These are phyloP conservation scores for Dolichoris vasculosae DNA, from an alignment of 1,140 invertebrate species.

Conservation along the genomic window DNA sequence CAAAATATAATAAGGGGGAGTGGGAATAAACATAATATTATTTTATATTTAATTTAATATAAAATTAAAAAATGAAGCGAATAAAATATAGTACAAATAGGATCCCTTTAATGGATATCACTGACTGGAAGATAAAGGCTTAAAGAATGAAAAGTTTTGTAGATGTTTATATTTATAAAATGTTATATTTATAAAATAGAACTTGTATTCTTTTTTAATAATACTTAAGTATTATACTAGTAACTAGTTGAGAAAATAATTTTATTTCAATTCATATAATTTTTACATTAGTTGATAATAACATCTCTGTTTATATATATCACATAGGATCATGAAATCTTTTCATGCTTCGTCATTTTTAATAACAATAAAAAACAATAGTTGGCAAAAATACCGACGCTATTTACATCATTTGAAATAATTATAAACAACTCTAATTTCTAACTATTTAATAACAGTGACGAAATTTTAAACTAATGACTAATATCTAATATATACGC, in stretches of 20 bases:
- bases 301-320: background rate
- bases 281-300: background rate
- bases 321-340: background rate
- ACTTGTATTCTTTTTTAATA: background rate
- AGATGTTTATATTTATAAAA: too few relatives aligned
- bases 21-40: too few relatives aligned
- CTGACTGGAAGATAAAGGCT: too few relatives aligned
- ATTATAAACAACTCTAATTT: slow-evolving; percentile 32
- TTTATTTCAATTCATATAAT: background rate
- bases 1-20: too few relatives aligned
- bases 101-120: too few relatives aligned
- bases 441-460: slow-evolving; percentile 25
- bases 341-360: background rate
- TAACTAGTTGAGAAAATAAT: background rate
- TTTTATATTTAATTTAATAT: too few relatives aligned
- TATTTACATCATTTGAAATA: slow-evolving; percentile 15
- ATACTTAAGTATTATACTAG: background rate
- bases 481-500: background rate
- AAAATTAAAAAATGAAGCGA: too few relatives aligned
- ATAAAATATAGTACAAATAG: too few relatives aligned
- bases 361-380: background rate
- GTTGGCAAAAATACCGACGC: slow-evolving; percentile 33
- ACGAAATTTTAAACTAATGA: slow-evolving; percentile 39
- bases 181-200: background rate
- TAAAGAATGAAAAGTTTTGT: too few relatives aligned